Base-by-base conservation (phyloP, 64 coral and sea anemone genomes). In the Porites australiensis region DNA sequence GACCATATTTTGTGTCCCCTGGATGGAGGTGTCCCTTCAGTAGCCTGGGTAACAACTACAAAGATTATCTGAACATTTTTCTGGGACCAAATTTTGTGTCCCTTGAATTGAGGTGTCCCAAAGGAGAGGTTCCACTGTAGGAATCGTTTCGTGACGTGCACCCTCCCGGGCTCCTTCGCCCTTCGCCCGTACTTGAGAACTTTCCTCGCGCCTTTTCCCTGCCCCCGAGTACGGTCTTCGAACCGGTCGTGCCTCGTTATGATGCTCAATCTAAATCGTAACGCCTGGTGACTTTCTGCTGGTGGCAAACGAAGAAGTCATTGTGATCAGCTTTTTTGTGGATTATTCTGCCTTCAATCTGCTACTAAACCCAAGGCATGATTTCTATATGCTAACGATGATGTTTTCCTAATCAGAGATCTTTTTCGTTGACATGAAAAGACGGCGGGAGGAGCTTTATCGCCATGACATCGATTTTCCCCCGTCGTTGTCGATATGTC, bases 401-500 rank as follows among this genome's bases (percentile, higher is more conserved):
- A 84, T 84, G 81, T 84, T 22, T 13, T 69, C 19, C 6, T 84
- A 46, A 84, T 84, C 19, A 15, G 49, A 48, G 18, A 43, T 50
- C 12, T 61, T 63, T n/a, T 50, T 48, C 27, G 62, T 50, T 91
- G 93, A 90, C 59, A 96, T 96, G 95, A 98, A 98, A 98, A 94
- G 95, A 83, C 79, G 89, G 73, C 84, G 92, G 65, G 82, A 98
- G 74, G 95, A 98, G 4, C 14, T 98, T 15, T 94, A 98, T 90
- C 76, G 88, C 61, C 82, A 98, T 75, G 88, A 98, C 18, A 66
- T 91, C 51, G 68, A 79, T 82, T 94, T 94, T 47, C 77, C 92
- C 52, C 91, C 92, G 9, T 91, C 95, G 6, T 60, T 94, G 44
- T 98, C 95, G 50, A 98, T 98, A 20, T 99, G 98, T 52, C 98